Evolutionary conservation across 1,140 invertebrate species (phyloP).

Genomic region (Heliothis subflexa): DNA sequence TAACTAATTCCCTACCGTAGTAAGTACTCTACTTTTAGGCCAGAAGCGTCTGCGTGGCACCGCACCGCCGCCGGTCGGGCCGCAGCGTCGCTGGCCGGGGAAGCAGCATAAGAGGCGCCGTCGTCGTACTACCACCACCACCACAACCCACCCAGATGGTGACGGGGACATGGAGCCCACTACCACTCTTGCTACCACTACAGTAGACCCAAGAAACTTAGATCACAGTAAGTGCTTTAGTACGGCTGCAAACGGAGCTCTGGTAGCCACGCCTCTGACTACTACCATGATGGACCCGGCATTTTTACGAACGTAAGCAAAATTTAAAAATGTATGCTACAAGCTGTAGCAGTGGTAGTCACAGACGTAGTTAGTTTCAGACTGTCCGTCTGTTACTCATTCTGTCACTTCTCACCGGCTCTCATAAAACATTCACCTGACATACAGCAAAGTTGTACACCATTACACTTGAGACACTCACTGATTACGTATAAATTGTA

Average conservation of each 20-base stretch:
- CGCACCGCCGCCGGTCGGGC: conserved; percentile 38
- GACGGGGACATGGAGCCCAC: conserved; percentile 65
- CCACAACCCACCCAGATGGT: conserved; percentile 67
- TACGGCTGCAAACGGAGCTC: conserved; percentile 15
- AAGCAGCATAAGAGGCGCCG: conserved; percentile 58
- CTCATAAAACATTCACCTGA: not conserved
- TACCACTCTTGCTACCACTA: conserved; percentile 68
- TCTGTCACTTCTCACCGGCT: conserved; percentile 7
- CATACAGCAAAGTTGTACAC: not conserved
- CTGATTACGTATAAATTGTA: not conserved
- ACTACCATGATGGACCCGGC: conserved; percentile 14
- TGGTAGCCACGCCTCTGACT: conserved; percentile 38
- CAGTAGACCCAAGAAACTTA: conserved; percentile 70
- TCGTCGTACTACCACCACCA: conserved; percentile 67
- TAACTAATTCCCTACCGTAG: conserved; percentile 15
- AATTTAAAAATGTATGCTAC: conserved; percentile 34
- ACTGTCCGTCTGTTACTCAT: conserved; percentile 26
- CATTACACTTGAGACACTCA: not conserved
- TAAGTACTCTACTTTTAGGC: conserved; percentile 33
- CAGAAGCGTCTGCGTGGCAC: conserved; percentile 44
- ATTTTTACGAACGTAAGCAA: conserved; percentile 25
- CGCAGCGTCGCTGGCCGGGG: conserved; percentile 52
- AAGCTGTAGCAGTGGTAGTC: conserved; percentile 24
- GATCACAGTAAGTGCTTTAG: conserved; percentile 75
- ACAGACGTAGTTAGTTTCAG: conserved; percentile 42